These are phyloP conservation scores for Macrobrachium rosenbergii DNA, from an alignment of 1,140 invertebrate genomes.

Conservation along the genomic window DNA sequence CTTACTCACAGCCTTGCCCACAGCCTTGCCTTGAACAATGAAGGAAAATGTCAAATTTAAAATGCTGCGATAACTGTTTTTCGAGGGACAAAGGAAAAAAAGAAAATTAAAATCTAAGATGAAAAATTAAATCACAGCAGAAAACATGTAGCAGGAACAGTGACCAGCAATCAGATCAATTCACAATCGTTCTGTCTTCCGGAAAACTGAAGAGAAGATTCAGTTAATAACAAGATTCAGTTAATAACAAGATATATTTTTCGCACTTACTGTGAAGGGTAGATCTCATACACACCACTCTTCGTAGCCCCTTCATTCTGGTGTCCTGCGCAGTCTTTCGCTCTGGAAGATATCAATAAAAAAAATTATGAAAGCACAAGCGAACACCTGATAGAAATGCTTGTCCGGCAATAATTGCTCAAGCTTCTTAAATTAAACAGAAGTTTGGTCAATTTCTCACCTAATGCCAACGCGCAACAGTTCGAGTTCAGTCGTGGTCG, in stretches of 20 bases:
- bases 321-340: slow-evolving; percentile 34
- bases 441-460: neutral
- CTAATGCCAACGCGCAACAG: neutral
- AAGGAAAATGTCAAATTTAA: no score
- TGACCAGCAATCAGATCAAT: no score
- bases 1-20: no score
- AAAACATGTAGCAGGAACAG: neutral
- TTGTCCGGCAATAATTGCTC: neutral
- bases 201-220: neutral
- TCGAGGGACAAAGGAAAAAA: no score
- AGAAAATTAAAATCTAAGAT: no score
- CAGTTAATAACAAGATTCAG: neutral
- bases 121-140: no score
- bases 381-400: neutral
- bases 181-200: no score
- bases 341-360: neutral
- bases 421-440: no score
- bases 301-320: slow-evolving; percentile 39
- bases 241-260: neutral
- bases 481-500: neutral
- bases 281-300: slow-evolving; percentile 43
- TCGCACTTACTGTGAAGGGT: slow-evolving; percentile 26
- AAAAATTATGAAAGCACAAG: neutral
- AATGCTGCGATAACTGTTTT: no score
- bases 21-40: no score